Evolutionary conservation across 1,140 invertebrate genomes (phyloP).

Genomic region (Agrypnia vestita): DNA sequence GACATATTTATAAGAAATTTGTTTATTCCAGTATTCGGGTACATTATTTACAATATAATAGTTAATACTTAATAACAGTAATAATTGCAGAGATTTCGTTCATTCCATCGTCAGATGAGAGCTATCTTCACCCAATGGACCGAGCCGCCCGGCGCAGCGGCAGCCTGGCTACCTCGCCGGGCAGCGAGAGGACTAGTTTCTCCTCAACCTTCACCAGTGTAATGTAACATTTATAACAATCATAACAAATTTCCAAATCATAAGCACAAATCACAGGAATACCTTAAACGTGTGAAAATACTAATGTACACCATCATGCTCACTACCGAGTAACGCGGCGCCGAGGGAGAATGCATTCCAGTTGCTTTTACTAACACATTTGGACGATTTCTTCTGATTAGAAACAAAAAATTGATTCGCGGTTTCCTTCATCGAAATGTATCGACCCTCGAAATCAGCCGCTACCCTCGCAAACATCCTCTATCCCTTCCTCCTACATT

Average conservation of each 20-base stretch:
- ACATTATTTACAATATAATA: constrained; percentile 42
- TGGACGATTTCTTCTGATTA: not conserved
- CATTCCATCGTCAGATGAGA: not conserved
- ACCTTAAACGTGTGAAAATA: constrained; percentile 13
- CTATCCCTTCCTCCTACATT: not conserved
- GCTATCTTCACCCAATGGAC: constrained; percentile 7
- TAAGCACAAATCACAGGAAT: constrained; percentile 43
- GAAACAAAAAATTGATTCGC: not conserved
- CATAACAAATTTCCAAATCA: constrained; percentile 31
- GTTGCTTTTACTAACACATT: not conserved
- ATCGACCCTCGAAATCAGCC: not conserved
- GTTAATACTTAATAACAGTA: constrained; percentile 23
- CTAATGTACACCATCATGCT: not conserved
- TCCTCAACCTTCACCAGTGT: constrained; percentile 4
- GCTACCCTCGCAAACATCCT: too few species aligned
- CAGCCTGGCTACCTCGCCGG: too few species aligned
- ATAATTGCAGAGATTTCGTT: constrained; percentile 37
- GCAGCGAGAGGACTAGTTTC: not conserved
- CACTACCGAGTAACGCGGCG: not conserved
- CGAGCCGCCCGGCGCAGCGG: not conserved
- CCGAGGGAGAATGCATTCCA: not conserved
- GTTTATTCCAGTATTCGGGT: constrained; percentile 37
- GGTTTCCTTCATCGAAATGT: not conserved
- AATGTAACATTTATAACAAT: constrained; percentile 43
- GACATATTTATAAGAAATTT: not conserved